Conservation (phyloP, 2,888 invertebrate genomes). For the Agrotis segetum region DNA sequence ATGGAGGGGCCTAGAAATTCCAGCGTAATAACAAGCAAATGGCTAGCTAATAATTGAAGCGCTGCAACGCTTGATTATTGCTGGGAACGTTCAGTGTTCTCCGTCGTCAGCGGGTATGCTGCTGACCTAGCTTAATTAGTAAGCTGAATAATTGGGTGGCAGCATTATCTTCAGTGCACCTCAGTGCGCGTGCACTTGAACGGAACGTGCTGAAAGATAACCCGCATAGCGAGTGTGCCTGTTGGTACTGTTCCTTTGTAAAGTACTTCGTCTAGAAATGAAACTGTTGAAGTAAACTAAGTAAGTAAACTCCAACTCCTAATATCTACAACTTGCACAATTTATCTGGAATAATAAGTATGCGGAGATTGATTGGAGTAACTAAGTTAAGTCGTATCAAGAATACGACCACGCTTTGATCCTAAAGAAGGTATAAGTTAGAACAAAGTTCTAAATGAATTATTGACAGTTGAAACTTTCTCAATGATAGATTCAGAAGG, state of each 20-base stretch:
- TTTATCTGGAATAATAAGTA: slow-evolving; percentile 18
- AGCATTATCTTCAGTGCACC: slow-evolving; percentile 43
- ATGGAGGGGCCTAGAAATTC: slow-evolving; percentile 61
- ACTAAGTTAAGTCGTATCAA: slow-evolving; percentile 34
- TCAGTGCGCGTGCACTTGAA: slow-evolving; percentile 20
- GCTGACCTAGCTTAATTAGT: slow-evolving; percentile 53
- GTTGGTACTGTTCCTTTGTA: neutral
- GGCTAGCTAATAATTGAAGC: slow-evolving; percentile 64
- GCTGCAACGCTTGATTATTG: slow-evolving; percentile 61
- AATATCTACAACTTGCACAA: slow-evolving; percentile 3
- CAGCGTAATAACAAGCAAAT: slow-evolving; percentile 65
- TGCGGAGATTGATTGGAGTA: slow-evolving; percentile 26
- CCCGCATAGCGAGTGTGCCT: neutral
- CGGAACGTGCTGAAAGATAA: slow-evolving; percentile 9
- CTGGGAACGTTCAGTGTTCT: slow-evolving; percentile 28
- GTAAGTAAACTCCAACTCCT: slow-evolving; percentile 1
- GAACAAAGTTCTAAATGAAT: slow-evolving; percentile 53
- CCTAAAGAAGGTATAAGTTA: slow-evolving; percentile 40
- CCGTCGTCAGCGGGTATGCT: slow-evolving; percentile 26
- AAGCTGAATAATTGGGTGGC: slow-evolving; percentile 40
- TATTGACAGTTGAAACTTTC: slow-evolving; percentile 60
- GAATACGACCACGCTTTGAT: slow-evolving; percentile 36
- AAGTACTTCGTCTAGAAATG: neutral
- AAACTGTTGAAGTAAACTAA: slow-evolving; percentile 9
- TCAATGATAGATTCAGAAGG: slow-evolving; percentile 59